Conservation (phyloP, 2,888 invertebrate genomes). For the Pegoplata infirma region DNA sequence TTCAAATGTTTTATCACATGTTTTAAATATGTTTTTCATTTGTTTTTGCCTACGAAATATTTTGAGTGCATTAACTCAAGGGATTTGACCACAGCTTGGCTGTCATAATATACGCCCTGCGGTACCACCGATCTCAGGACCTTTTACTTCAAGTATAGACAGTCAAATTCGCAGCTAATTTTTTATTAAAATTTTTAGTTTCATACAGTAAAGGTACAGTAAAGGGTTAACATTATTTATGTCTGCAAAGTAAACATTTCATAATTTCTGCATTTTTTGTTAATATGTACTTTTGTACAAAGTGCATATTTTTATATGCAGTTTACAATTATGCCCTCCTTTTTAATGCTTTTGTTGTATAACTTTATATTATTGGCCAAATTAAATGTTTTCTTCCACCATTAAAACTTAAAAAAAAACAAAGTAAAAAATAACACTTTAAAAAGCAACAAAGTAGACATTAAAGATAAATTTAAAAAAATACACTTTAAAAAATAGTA, state of each 20-base stretch:
- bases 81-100: no score
- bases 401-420: slow-evolving; percentile 34
- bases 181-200: no score
- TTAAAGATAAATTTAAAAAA: slow-evolving; percentile 24
- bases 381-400: slow-evolving; percentile 32
- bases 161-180: no score
- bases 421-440: slow-evolving; percentile 39
- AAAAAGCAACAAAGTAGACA: slow-evolving; percentile 33
- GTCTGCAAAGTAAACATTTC: slow-evolving; percentile 15
- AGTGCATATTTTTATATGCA: background rate
- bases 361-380: slow-evolving; percentile 52
- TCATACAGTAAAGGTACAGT: no score
- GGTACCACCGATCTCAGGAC: no score
- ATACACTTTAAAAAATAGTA: background rate
- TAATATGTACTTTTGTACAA: background rate
- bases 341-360: slow-evolving; percentile 34
- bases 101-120: no score
- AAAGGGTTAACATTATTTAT: slow-evolving; percentile 10
- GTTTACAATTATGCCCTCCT: slow-evolving; percentile 13
- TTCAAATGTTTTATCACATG: no score
- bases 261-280: background rate
- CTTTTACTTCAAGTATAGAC: no score
- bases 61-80: no score
- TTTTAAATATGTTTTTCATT: no score
- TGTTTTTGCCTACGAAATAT: no score